Conservation (phyloP, 2,888 invertebrate species). For the Ganaspis brasiliensis region DNA sequence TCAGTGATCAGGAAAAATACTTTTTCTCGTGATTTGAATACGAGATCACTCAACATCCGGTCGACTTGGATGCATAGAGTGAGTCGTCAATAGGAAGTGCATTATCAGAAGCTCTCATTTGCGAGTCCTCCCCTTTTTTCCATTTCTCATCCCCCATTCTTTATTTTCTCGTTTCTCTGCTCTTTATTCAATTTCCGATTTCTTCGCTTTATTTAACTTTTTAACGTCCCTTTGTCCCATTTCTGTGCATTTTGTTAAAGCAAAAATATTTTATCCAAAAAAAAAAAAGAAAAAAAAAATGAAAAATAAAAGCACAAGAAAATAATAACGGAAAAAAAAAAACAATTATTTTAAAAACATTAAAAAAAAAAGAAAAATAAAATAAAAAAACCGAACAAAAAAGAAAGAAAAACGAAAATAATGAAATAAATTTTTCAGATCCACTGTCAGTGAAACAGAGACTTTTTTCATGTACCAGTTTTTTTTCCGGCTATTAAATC, state of each 20-base stretch:
- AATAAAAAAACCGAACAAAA: too few relatives aligned
- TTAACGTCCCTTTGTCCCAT: slow-evolving; percentile 46
- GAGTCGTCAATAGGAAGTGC: slow-evolving; percentile 79
- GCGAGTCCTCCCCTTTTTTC: slow-evolving; percentile 64
- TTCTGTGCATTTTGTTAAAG: slow-evolving; percentile 32
- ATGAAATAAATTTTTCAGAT: too few relatives aligned
- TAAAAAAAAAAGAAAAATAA: too few relatives aligned
- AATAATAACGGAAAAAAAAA: too few relatives aligned
- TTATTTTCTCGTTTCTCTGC: slow-evolving; percentile 46
- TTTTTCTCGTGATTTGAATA: slow-evolving; percentile 66
- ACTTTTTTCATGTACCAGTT: slow-evolving; percentile 34
- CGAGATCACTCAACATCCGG: slow-evolving; percentile 76
- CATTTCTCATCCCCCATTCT: slow-evolving; percentile 58
- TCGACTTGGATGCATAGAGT: slow-evolving; percentile 61
- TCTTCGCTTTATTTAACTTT: slow-evolving; percentile 39
- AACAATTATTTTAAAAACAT: too few relatives aligned
- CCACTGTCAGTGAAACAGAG: too few relatives aligned
- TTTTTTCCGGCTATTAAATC: slow-evolving; percentile 31
- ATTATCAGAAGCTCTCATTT: slow-evolving; percentile 73
- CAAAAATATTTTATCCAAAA: too few relatives aligned
- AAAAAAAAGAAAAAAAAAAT: too few relatives aligned
- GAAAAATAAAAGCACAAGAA: too few relatives aligned
- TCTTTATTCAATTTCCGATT: slow-evolving; percentile 43
- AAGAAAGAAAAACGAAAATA: too few relatives aligned
- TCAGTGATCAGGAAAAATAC: background rate